phyloP scores from a whole-genome alignment of 2,888 invertebrate species.

The Nomada hirtipes region DNA sequence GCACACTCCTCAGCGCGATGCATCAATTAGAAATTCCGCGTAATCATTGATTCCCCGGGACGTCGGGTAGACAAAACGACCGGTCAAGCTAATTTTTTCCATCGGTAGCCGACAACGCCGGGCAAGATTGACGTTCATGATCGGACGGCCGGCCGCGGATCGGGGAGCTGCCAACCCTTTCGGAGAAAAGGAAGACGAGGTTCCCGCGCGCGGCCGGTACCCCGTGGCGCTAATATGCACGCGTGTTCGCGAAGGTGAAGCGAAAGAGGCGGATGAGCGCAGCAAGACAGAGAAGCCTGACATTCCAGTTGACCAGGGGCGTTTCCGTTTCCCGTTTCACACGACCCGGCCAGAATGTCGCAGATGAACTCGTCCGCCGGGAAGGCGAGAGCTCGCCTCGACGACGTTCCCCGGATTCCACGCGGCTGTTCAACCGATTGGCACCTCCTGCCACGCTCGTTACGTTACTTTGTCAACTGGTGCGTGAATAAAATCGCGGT shows the following conservation, averaged over 20 bases:
- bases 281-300: conserved; percentile 43
- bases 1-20: background rate
- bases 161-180: conserved; percentile 44
- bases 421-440: conserved; percentile 57
- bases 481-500: conserved; percentile 48
- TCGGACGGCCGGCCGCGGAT: conserved; percentile 23
- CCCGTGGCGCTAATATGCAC: conserved; percentile 61
- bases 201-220: conserved; percentile 34
- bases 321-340: conserved; percentile 77
- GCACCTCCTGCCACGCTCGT: conserved; percentile 65
- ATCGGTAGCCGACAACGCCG: conserved; percentile 42
- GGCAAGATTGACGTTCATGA: conserved; percentile 39
- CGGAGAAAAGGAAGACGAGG: conserved; percentile 30
- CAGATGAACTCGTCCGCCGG: conserved; percentile 68
- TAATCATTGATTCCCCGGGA: conserved; percentile 1
- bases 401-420: conserved; percentile 70
- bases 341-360: conserved; percentile 70
- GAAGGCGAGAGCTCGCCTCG: conserved; percentile 63
- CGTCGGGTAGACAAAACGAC: conserved; percentile 18
- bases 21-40: conserved; percentile 25
- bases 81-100: conserved; percentile 16
- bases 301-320: conserved; percentile 70
- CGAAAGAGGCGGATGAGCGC: conserved; percentile 21
- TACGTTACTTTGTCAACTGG: conserved; percentile 62
- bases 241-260: conserved; percentile 35